A percentile compares a stretch with the other conserved stretches of the same genome.
Evolutionary conservation across 2,888 invertebrate genomes (phyloP).

Genomic region (Drosophila hamatofila): DNA sequence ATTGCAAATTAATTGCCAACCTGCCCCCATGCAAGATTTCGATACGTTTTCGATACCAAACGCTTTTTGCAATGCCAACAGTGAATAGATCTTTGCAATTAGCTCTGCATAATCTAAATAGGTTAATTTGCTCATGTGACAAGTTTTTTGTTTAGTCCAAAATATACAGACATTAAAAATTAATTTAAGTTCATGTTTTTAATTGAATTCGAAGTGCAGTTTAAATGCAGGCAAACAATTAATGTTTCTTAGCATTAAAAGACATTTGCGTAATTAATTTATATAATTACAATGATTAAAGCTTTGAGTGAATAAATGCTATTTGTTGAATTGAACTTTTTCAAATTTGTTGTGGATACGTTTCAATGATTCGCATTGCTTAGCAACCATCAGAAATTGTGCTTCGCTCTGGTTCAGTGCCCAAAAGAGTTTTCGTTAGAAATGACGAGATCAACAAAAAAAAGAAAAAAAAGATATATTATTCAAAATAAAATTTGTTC

Average conservation of each 20-base stretch:
- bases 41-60: conserved; percentile 21
- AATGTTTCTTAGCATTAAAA: not conserved
- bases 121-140: conserved; percentile 7
- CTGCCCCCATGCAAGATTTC: conserved; percentile 38
- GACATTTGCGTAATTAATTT: conserved; percentile 18
- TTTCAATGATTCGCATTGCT: conserved; percentile 33
- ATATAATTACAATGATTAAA: conserved; percentile 13
- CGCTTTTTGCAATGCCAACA: conserved; percentile 46
- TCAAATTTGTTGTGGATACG: conserved; percentile 4
- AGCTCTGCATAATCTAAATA: conserved; percentile 12
- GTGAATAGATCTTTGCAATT: conserved; percentile 9
- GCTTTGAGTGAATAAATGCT: not conserved
- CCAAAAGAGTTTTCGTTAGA: not conserved
- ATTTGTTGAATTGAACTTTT: conserved; percentile 19
- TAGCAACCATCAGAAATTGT: not conserved
- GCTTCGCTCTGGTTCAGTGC: conserved; percentile 28
- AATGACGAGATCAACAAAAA: not conserved
- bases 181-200: not conserved
- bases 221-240: not conserved
- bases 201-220: not conserved
- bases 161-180: not conserved
- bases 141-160: not conserved
- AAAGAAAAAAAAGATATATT: not conserved
- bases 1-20: conserved; percentile 78
- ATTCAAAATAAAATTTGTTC: not conserved